Evolutionary conservation across 1,140 invertebrate species (phyloP).

Genomic region (Xylocopa sonorina): DNA sequence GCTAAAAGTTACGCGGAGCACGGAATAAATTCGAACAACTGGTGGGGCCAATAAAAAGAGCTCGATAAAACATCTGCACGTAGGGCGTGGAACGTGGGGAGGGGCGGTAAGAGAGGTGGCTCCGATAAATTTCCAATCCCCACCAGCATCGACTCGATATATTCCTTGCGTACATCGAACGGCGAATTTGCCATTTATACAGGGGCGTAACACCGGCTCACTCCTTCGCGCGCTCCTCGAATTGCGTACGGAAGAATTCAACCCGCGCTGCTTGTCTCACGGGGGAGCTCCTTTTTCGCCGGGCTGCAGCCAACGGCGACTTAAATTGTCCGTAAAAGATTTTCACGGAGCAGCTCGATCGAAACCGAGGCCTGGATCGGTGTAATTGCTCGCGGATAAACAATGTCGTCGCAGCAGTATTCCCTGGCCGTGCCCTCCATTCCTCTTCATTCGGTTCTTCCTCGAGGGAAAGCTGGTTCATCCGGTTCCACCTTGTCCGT

Average conservation of each 20-base stretch:
- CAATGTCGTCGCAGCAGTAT: constrained; percentile 50
- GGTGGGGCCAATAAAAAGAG: constrained; percentile 15
- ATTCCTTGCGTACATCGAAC: constrained; percentile 33
- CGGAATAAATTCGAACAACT: constrained; percentile 37
- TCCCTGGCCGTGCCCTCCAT: not conserved
- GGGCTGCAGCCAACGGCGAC: not conserved
- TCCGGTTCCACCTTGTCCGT: not conserved
- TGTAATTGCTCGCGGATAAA: constrained; percentile 63
- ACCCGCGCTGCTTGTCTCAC: not conserved
- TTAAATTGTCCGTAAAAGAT: constrained; percentile 46
- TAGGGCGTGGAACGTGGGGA: not conserved
- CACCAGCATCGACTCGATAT: constrained; percentile 6
- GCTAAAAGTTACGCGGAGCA: constrained; percentile 21
- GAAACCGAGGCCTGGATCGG: constrained; percentile 31
- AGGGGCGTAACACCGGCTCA: constrained; percentile 23
- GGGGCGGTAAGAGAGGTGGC: not conserved
- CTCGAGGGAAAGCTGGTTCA: not conserved
- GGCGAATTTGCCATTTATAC: constrained; percentile 22
- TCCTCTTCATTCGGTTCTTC: not conserved
- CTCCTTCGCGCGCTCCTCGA: not conserved
- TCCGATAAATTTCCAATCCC: constrained; percentile 31
- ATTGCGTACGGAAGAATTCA: not conserved
- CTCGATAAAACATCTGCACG: constrained; percentile 34
- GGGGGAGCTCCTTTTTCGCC: not conserved
- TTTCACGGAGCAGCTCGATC: constrained; percentile 35